Base-by-base conservation (phyloP, 1,140 invertebrate species). In the Heliconius hewitsoni region DNA sequence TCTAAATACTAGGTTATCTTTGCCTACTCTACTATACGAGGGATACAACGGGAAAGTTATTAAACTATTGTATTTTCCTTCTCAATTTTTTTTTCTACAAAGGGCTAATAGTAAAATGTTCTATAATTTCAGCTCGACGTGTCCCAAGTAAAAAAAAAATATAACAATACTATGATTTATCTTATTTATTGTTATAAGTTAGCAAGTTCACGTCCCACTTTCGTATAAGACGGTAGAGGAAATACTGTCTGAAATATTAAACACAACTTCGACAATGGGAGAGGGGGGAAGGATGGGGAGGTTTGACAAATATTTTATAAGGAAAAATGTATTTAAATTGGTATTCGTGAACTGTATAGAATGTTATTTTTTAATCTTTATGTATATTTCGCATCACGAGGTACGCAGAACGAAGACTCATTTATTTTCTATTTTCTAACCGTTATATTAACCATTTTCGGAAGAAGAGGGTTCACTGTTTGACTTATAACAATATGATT, bases 251-350 rank as follows among this genome's bases (percentile, higher is more conserved):
- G 23, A 66, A 66, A 30, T 66, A 66, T 66, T 66, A 66, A 66
- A 66, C 60, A 16, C 27, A 66, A 66, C 11, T 66, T 30, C 60
- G 11, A 23, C 60, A 66, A 66, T 16, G 60, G 27, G 39, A 3
- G 42, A 46, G 42, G 42, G 4, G 39, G 42, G 42, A 46, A 13
- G 42, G 0, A 30, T 27, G 57, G 23, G 23, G 57, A n/a, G 9
- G 27, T 66, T 30, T 16, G 60, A 66, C 27, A 66, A 66, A 66
- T 66, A 66, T 66, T 66, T 30, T 66, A 27, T 30, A 30, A 66
- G 60, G 60, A 66, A 66, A 66, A 66, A 66, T 66, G 27, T 66
- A 66, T 66, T 66, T 66, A 66, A 66, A 66, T 66, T 66, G 60
- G 27, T 27, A 66, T 13, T 66, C 60, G 27, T 66, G 60, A 30